Base-by-base conservation (phyloP, 2,888 invertebrate genomes). In the Sinotaia quadrata region DNA sequence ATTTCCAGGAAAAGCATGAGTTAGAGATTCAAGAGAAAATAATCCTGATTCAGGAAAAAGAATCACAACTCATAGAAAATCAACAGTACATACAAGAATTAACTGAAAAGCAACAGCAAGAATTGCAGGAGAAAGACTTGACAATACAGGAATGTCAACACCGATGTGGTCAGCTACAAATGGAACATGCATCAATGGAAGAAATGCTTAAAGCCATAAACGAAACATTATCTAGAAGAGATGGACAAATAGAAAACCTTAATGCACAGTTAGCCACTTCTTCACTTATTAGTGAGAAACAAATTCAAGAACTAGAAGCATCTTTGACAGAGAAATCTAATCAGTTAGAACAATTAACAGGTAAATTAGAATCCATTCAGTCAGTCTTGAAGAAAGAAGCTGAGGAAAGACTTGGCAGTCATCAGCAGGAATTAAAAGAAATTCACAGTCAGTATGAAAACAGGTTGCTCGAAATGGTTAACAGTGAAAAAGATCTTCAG, bases 401-500 rank as follows among this genome's bases (percentile, higher is more conserved):
- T 8, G 69, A 71, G 24, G n/a, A 49, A 10, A 33, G 77, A 47
- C 69, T 62, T 29, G 57, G 47, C 21, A 65, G 62, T 27, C 73
- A 74, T 34, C 59, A 67, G 37, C 31, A 47, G 51, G 65, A 73
- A 59, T 67, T 75, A 37, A 27, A 57, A 59, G 63, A 67, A 31
- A 52, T 73, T 21, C 63, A 66, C 56, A 66, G 70, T 10, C 73
- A 78, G 4, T 77, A 79, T 75, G 81, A 83, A 24, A 76, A 71
- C 36, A 73, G 69, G 58, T 60, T 81, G 10, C 49, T 67, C 18
- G 78, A 80, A 56, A 75, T 80, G 76, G 69, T 71, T n/a, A 67
- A 66, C n/a, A 80, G 75, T 77, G 82, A 83, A 68, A 69, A 68
- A 41, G 83, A 84, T 61, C 73, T 85, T 8, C 84, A 85, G 67